phyloP scores from a whole-genome alignment of 1,140 invertebrate species.

The Chlorops oryzae region DNA sequence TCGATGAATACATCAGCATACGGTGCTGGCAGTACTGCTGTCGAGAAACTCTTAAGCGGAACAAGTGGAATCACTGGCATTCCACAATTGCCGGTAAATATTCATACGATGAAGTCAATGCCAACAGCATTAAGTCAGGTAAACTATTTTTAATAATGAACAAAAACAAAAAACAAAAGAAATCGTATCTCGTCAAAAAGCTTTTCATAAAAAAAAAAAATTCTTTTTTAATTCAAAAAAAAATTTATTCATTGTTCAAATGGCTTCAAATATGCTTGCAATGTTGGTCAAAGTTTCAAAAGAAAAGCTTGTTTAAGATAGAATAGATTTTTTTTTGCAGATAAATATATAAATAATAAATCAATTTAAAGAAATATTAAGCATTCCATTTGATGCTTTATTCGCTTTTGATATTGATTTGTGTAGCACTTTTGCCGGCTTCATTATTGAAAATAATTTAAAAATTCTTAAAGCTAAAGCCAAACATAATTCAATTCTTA shows the following conservation, averaged over 20 bases:
- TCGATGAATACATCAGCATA: slow-evolving; percentile 29
- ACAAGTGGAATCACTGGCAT: slow-evolving; percentile 46
- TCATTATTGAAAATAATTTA: too few species aligned
- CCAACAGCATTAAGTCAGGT: slow-evolving; percentile 48
- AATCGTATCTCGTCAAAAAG: neutral
- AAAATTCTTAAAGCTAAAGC: too few species aligned
- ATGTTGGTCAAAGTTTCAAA: too few species aligned
- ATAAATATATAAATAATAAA: too few species aligned
- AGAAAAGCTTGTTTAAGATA: too few species aligned
- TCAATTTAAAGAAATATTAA: too few species aligned
- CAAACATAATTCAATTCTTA: too few species aligned
- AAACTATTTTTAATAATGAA: slow-evolving; percentile 48
- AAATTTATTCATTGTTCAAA: neutral
- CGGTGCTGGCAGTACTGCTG: slow-evolving; percentile 26
- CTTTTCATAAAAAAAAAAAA: neutral
- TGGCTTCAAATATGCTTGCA: too few species aligned
- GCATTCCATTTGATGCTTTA: too few species aligned
- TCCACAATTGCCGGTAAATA: slow-evolving; percentile 48
- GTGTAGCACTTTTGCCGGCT: too few species aligned
- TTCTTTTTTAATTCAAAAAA: neutral
- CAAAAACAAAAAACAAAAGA: slow-evolving; percentile 25
- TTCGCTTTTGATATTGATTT: too few species aligned
- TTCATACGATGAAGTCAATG: slow-evolving; percentile 48
- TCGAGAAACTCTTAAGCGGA: slow-evolving; percentile 44
- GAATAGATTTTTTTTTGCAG: too few species aligned